These are phyloP conservation scores for Xestia rhomboidea DNA, from an alignment of 2,888 invertebrate genomes.

Conservation along the genomic window DNA sequence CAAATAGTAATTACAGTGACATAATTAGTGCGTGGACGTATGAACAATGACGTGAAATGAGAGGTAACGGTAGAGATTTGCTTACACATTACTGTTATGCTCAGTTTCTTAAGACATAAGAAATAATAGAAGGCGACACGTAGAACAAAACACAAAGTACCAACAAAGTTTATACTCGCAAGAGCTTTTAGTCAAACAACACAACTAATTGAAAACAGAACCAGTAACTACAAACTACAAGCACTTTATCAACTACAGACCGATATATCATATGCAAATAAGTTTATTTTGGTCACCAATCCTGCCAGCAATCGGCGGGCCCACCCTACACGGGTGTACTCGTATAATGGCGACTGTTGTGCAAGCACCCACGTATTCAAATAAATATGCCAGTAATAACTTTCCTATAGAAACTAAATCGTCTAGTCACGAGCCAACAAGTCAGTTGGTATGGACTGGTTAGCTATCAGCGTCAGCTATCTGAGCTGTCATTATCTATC, in stretches of 20 bases:
- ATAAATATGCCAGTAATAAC: conserved; percentile 88
- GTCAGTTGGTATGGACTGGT: conserved; percentile 71
- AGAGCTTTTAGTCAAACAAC: conserved; percentile 34
- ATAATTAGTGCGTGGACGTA: conserved; percentile 63
- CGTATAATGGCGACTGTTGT: conserved; percentile 81
- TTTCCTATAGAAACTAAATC: conserved; percentile 88
- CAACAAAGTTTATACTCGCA: conserved; percentile 11
- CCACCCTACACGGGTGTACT: conserved; percentile 61
- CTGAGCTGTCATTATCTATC: conserved; percentile 73
- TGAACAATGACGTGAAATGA: conserved; percentile 43
- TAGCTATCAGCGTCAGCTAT: conserved; percentile 67
- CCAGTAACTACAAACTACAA: conserved; percentile 17
- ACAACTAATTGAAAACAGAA: conserved; percentile 38
- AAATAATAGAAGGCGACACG: neutral
- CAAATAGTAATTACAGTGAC: conserved; percentile 62
- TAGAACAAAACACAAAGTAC: neutral
- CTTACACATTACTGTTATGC: conserved; percentile 28
- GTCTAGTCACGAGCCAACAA: conserved; percentile 86
- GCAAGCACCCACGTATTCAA: conserved; percentile 88
- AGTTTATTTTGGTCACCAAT: conserved; percentile 51
- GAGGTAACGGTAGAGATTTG: conserved; percentile 22
- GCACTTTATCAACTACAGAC: conserved; percentile 24
- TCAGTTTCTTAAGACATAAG: conserved; percentile 7
- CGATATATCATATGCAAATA: conserved; percentile 58
- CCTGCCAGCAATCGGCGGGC: conserved; percentile 46